These are phyloP conservation scores for Gymnorhina tibicen DNA, from an alignment of 2,113 vertebrate species.

Conservation along the genomic window DNA sequence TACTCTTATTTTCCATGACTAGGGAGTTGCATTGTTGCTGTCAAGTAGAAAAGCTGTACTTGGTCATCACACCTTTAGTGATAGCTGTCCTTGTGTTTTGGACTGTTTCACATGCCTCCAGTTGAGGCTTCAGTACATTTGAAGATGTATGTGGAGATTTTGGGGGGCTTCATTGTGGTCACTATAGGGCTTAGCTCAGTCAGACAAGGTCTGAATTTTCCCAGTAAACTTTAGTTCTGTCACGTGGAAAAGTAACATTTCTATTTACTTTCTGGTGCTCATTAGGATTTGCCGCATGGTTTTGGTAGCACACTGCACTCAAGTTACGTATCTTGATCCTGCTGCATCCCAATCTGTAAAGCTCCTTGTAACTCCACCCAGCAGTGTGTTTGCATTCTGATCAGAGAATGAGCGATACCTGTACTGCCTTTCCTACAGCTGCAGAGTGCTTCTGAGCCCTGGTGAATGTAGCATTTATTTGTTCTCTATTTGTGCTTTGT, in stretches of 20 bases:
- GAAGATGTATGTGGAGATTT: neutral
- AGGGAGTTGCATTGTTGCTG: neutral
- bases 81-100: neutral
- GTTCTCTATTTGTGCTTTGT: neutral
- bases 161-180: rapidly evolving
- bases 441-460: neutral
- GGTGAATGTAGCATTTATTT: neutral
- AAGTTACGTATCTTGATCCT: neutral
- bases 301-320: neutral
- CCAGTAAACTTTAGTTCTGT: neutral
- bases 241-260: neutral
- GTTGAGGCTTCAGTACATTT: neutral
- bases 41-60: neutral
- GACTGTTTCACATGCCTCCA: neutral
- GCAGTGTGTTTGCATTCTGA: neutral
- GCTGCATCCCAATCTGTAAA: neutral
- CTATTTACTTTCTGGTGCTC: neutral
- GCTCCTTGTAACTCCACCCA: neutral
- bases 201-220: neutral
- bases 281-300: neutral
- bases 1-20: neutral
- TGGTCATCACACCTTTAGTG: neutral
- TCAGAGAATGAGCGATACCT: rapidly evolving
- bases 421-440: rapidly evolving
- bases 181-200: neutral